Percentiles rank a stretch among this genome's conserved stretches.
Conservation (phyloP, 2,113 vertebrate genomes). For the Bombycilla garrulus region DNA sequence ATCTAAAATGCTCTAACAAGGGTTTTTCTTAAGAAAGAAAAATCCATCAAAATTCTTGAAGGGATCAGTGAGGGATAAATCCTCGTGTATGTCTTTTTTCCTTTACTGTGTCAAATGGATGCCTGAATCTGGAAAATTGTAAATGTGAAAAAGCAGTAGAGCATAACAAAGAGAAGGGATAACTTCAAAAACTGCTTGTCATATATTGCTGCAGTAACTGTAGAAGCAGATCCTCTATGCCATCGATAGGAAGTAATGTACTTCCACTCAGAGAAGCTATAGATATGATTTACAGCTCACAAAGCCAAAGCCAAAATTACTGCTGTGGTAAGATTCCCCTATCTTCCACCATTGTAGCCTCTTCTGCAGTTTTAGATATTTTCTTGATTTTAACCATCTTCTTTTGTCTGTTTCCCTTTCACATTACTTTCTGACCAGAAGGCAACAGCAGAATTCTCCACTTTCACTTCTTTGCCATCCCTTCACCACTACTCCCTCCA, state of each 20-base stretch:
- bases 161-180: not conserved
- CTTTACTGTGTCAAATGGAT: not conserved
- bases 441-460: not conserved
- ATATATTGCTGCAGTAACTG: not conserved
- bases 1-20: not conserved
- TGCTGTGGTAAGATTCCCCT: not conserved
- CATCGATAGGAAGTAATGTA: not conserved
- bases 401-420: not conserved
- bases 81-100: not conserved
- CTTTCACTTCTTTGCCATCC: not conserved
- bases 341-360: not conserved
- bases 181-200: not conserved
- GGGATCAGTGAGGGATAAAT: not conserved
- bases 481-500: not conserved
- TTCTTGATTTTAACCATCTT: not conserved
- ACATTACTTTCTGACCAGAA: not conserved
- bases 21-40: slow-evolving; percentile 7
- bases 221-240: not conserved
- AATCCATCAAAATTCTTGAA: not conserved
- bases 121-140: not conserved
- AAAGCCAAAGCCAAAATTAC: not conserved
- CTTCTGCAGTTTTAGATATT: not conserved
- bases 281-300: not conserved
- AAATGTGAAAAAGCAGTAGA: not conserved
- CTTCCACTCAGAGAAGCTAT: not conserved